phyloP scores from a whole-genome alignment of 2,113 vertebrate species.

The Ondatra zibethicus region DNA sequence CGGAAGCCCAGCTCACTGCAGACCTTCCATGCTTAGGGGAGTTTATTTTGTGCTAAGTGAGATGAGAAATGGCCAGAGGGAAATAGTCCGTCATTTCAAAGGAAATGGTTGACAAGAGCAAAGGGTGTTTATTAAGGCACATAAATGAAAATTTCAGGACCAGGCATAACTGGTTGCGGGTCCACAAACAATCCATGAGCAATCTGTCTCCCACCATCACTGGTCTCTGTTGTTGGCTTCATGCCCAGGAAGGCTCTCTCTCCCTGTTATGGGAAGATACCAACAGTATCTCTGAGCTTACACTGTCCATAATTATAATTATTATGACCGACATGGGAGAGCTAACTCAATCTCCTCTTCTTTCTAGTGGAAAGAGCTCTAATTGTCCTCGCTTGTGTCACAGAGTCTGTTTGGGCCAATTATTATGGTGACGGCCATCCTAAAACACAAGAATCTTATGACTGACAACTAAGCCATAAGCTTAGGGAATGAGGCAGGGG shows the following conservation, averaged over 20 bases:
- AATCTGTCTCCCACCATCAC: not conserved
- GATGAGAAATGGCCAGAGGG: not conserved
- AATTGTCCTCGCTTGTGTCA: not conserved
- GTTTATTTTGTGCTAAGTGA: conserved; percentile 5
- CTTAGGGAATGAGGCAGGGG: not conserved
- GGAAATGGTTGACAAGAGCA: not conserved
- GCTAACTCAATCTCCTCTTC: not conserved
- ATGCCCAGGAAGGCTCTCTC: not conserved
- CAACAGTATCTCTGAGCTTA: not conserved
- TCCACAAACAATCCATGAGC: not conserved
- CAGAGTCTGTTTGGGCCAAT: not conserved
- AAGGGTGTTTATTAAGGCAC: not conserved
- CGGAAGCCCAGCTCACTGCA: not conserved
- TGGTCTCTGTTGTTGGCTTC: not conserved
- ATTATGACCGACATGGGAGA: not conserved
- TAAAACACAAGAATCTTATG: not conserved
- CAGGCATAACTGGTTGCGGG: not conserved
- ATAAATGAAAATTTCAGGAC: not conserved
- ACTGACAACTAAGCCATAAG: not conserved
- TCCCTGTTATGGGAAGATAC: not conserved
- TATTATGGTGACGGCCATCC: not conserved
- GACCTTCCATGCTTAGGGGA: not conserved
- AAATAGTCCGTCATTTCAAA: conserved; percentile 22
- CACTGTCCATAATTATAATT: not conserved
- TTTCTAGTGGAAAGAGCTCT: not conserved